A percentile compares a stretch with the other conserved stretches of the same genome.
Evolutionary conservation across 2,113 vertebrate species (phyloP).

Genomic region (Oxygymnocypris stewartii): DNA sequence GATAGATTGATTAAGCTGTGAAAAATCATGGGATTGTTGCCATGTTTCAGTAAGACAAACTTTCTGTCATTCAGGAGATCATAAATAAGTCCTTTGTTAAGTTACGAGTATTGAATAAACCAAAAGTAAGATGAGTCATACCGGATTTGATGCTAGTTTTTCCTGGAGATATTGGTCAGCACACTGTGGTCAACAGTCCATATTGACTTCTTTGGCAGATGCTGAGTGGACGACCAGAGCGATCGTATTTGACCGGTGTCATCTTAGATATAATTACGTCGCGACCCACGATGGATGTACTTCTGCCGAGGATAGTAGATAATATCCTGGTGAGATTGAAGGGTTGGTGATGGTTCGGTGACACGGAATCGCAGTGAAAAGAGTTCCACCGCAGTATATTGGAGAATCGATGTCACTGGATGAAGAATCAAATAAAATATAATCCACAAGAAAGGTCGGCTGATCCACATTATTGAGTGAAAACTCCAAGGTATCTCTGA

Average conservation of each 20-base stretch:
- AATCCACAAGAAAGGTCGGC: neutral
- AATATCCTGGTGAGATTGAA: neutral
- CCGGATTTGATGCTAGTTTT: neutral
- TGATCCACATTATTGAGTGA: neutral
- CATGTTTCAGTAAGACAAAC: too few species aligned
- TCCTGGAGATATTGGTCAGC: neutral
- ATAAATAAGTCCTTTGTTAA: neutral
- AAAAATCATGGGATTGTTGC: too few species aligned
- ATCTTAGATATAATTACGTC: too few species aligned
- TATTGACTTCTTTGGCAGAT: neutral
- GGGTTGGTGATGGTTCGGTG: neutral
- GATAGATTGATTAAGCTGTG: too few species aligned
- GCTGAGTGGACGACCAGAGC: neutral
- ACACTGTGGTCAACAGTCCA: neutral
- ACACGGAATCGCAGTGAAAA: neutral
- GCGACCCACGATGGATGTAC: neutral
- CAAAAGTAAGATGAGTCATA: neutral
- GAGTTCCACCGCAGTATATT: too few species aligned
- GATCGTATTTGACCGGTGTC: too few species aligned
- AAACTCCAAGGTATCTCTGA: neutral
- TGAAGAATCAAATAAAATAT: neutral
- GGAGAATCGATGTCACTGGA: neutral
- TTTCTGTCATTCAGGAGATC: neutral
- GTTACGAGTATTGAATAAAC: neutral
- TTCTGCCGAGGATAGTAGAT: neutral